Percentiles rank a stretch among this genome's conserved stretches.
Evolutionary conservation across 1,140 invertebrate genomes (phyloP).

Genomic region (Drosophila neocordata): DNA sequence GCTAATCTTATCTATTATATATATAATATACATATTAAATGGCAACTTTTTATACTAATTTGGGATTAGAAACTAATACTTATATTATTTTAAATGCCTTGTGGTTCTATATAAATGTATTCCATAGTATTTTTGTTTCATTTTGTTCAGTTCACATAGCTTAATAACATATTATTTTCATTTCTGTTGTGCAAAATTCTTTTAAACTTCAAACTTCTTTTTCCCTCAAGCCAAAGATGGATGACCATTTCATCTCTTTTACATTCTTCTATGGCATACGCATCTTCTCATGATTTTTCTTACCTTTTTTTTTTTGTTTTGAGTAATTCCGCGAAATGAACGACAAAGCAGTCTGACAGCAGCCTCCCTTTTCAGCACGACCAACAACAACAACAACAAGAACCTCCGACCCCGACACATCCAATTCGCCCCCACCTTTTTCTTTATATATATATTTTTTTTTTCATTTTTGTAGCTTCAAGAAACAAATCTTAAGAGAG

Average conservation of each 20-base stretch:
- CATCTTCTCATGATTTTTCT: conserved; percentile 31
- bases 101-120: too few relatives aligned
- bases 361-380: conserved; percentile 6
- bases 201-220: too few relatives aligned
- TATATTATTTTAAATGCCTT: too few relatives aligned
- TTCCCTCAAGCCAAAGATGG: conserved; percentile 37
- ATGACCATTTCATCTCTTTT: conserved; percentile 27
- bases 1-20: too few relatives aligned
- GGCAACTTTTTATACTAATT: too few relatives aligned
- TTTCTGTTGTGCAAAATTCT: background rate
- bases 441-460: too few relatives aligned
- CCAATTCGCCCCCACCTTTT: background rate
- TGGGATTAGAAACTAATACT: too few relatives aligned
- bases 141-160: too few relatives aligned
- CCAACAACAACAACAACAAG: conserved; percentile 30
- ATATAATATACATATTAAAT: too few relatives aligned
- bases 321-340: conserved; percentile 71
- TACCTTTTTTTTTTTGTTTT: conserved; percentile 43
- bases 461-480: background rate
- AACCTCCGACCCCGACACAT: background rate
- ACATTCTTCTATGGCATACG: conserved; percentile 29
- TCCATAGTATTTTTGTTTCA: too few relatives aligned
- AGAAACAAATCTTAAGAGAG: conserved; percentile 76
- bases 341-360: conserved; percentile 30
- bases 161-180: background rate